phyloP scores from a whole-genome alignment of 1,140 invertebrate genomes.

The Pissodes strobi region DNA sequence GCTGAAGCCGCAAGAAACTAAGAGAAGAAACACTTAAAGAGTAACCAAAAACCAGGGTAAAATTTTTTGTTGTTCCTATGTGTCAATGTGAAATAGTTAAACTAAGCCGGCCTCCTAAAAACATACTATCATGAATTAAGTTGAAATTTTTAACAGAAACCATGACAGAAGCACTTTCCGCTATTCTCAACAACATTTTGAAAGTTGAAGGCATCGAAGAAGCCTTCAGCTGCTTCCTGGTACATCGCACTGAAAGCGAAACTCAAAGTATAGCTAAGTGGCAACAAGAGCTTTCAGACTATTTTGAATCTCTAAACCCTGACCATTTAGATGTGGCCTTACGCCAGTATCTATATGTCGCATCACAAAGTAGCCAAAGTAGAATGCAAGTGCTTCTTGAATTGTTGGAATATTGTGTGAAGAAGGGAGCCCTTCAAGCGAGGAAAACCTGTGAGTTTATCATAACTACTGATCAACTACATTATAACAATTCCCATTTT shows the following conservation, averaged over 20 bases:
- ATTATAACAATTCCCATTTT: conserved; percentile 76
- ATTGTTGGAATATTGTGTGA: conserved; percentile 74
- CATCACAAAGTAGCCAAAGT: conserved; percentile 71
- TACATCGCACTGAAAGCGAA: conserved; percentile 71
- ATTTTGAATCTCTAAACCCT: conserved; percentile 60
- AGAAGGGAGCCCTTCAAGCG: conserved; percentile 66
- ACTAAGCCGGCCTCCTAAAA: no score
- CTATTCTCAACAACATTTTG: conserved; percentile 71
- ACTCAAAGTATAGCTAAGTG: conserved; percentile 67
- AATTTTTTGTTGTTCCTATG: no score
- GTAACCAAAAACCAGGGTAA: no score
- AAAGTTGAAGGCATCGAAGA: conserved; percentile 83
- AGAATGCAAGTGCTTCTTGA: conserved; percentile 73
- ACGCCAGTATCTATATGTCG: conserved; percentile 69
- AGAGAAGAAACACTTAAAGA: no score
- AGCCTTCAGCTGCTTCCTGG: conserved; percentile 82
- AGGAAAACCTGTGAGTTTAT: conserved; percentile 84
- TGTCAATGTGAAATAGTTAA: no score
- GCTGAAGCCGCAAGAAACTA: no score
- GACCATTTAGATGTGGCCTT: conserved; percentile 75
- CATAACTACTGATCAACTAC: conserved; percentile 77
- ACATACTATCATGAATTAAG: no score
- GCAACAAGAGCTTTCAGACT: conserved; percentile 64
- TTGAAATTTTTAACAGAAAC: conserved; percentile 9
- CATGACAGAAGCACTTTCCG: conserved; percentile 55